These are phyloP conservation scores for Cichlasoma orientale DNA, from an alignment of 2,797 vertebrate species.

Conservation along the genomic window DNA sequence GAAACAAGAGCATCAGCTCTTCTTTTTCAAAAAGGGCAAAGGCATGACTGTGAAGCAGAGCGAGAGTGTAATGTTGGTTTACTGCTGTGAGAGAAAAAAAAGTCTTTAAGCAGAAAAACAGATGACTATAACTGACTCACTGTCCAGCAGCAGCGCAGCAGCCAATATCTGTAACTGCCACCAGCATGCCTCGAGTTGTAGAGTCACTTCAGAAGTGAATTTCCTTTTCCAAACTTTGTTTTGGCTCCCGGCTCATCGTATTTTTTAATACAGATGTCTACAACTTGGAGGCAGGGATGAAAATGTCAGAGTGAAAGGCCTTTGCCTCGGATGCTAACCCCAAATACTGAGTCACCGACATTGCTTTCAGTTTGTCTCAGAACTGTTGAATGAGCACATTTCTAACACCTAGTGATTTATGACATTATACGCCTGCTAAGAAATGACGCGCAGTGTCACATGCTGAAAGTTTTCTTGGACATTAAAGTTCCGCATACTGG, in stretches of 20 bases:
- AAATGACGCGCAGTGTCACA: not conserved
- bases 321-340: not conserved
- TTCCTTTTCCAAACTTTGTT: constrained; percentile 22
- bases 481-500: not conserved
- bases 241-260: no score
- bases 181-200: constrained; percentile 2
- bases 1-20: not conserved
- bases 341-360: not conserved
- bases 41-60: constrained; percentile 3
- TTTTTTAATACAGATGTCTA: constrained; percentile 3
- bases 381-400: not conserved
- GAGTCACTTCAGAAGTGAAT: constrained; percentile 18
- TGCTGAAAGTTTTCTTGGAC: not conserved
- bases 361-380: not conserved
- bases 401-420: not conserved
- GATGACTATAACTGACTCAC: constrained; percentile 37
- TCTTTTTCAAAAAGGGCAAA: constrained; percentile 4
- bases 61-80: not conserved
- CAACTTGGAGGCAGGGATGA: not conserved
- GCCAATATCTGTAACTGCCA: constrained; percentile 19
- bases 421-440: not conserved
- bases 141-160: constrained; percentile 14
- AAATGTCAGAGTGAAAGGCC: not conserved
- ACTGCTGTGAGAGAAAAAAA: not conserved
- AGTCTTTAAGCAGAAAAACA: constrained; percentile 7